These are phyloP conservation scores for Merodon equestris DNA, from an alignment of 2,888 invertebrate species.

Conservation along the genomic window DNA sequence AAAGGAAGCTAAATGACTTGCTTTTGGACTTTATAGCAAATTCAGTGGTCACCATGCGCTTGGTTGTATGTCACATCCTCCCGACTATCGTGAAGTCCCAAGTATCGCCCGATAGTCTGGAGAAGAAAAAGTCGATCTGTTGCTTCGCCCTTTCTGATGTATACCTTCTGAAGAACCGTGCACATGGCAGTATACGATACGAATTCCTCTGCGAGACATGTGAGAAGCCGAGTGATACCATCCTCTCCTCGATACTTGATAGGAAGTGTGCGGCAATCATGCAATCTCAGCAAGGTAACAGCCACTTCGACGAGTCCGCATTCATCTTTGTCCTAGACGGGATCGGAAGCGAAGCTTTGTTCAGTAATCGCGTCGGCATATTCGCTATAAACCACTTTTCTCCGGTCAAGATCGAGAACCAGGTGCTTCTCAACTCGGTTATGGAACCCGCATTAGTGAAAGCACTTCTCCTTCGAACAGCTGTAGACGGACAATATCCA, in stretches of 20 bases:
- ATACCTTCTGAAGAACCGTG: conserved; percentile 29
- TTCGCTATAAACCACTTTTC: conserved; percentile 59
- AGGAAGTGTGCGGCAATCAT: conserved; percentile 22
- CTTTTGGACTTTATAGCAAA: conserved; percentile 45
- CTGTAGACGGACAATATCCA: conserved; percentile 24
- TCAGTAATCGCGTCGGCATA: conserved; percentile 31
- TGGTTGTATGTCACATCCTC: conserved; percentile 52
- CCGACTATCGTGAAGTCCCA: conserved; percentile 26
- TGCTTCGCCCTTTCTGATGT: conserved; percentile 40
- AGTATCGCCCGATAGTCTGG: conserved; percentile 8
- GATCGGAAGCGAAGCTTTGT: conserved; percentile 34
- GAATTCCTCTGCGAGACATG: conserved; percentile 48
- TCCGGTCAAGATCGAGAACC: conserved; percentile 36
- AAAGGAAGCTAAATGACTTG: conserved; percentile 25
- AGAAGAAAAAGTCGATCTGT: conserved; percentile 47
- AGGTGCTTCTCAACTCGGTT: conserved; percentile 19
- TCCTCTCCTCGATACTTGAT: conserved; percentile 10
- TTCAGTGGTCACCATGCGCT: conserved; percentile 37
- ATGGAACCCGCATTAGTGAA: conserved; percentile 45
- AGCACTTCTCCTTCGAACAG: conserved; percentile 37
- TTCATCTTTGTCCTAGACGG: conserved; percentile 44
- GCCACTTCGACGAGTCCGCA: conserved; percentile 31
- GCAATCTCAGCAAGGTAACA: neutral
- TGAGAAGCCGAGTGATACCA: conserved; percentile 28
- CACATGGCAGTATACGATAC: neutral